Evolutionary conservation across 1,140 invertebrate genomes (phyloP), one percentile per base, ranked within the genome.

Genomic region (Geopemphigus sp.): DNA sequence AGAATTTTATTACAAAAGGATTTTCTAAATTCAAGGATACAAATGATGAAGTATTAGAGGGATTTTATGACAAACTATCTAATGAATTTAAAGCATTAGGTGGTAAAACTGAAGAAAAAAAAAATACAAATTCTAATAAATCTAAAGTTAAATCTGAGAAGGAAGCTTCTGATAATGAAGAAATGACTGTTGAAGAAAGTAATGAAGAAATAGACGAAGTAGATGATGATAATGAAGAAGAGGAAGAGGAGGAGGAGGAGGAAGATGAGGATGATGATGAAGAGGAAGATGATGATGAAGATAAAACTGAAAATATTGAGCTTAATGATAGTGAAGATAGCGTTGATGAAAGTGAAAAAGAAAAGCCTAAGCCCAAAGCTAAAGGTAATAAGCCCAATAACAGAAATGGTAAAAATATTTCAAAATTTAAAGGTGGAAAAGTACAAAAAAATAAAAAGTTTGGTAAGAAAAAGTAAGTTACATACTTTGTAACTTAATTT

Each of bases 21-120:
- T 78, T 78, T 78, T 78, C 74, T 11, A 59, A 78, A 63, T 78
- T 47, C 45, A 78, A 78, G 11, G 74, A 78, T 29, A 78, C 74
- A 50, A 47, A 22, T 29, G 39, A 45, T 26, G 74, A 78, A 61
- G 39, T 63, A 29, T 78, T 78, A 10, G 19, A 61, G 47, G 39
- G 39, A 45, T 0, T 78, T 24, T 78, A 78, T 61, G 24, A 50
- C 8, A 78, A 78, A 78, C 11, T 78, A 24, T n/a, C 17, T 5
- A 54, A 26, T 45, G 74, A 59, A 47, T 78, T 78, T 19, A 59
- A 78, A 50, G 22, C 32, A 24, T 0, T 78, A 26, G 74, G 74
- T 63, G 74, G 74, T 59, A 74, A 74, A 39, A 29, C n/a, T 15
- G 26, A n/a, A 1, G 0, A 29, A 6, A 47, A 61, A 8, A 22